Percentiles rank a stretch among this genome's conserved stretches.
Conservation (phyloP, 2,888 invertebrate species). For the Hyposoter didymator region DNA sequence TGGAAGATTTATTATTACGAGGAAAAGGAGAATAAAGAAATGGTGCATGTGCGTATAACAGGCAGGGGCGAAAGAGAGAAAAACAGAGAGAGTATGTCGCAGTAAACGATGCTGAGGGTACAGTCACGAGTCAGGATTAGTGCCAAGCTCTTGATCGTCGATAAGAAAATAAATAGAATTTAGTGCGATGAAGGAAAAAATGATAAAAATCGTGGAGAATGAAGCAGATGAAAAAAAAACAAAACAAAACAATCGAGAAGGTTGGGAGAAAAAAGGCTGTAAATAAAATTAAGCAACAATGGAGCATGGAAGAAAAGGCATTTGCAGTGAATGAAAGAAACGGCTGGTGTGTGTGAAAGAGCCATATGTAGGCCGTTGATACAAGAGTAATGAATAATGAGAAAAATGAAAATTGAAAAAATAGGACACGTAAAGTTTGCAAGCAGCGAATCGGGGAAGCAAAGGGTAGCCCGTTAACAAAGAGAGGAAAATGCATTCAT, state of each 20-base stretch:
- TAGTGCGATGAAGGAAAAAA: neutral
- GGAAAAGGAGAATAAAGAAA: neutral
- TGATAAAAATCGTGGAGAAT: neutral
- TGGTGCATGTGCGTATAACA: neutral
- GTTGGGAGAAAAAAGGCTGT: neutral
- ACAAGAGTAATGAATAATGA: neutral
- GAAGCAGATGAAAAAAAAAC: neutral
- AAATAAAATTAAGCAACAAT: neutral
- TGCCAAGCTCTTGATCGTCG: neutral
- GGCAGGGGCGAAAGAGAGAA: neutral
- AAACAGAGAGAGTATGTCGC: neutral
- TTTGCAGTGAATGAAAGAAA: neutral
- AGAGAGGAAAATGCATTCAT: constrained; percentile 65
- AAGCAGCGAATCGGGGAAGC: neutral
- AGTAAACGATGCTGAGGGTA: neutral
- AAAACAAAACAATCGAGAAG: neutral
- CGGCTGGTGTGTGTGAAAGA: neutral
- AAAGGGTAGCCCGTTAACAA: neutral
- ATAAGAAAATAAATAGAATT: neutral
- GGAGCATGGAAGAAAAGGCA: neutral
- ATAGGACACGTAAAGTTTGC: neutral
- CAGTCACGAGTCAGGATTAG: neutral
- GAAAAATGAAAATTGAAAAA: neutral
- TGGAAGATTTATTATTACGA: neutral
- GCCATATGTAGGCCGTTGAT: neutral